phyloP scores from a whole-genome alignment of 1,140 invertebrate species.

The Babylonia areolata region DNA sequence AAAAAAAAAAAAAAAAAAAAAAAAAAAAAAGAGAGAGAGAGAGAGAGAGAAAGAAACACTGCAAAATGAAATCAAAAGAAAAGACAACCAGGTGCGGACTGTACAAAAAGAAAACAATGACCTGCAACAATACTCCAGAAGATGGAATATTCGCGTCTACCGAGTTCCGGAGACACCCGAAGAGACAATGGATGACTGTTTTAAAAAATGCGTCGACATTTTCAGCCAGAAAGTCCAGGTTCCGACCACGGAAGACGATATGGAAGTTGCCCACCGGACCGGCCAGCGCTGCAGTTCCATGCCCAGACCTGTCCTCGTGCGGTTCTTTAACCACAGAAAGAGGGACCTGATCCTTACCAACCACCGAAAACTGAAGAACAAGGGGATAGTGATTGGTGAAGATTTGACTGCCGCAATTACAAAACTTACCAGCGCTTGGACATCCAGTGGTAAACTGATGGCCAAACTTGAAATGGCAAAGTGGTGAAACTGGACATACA shows the following conservation, averaged over 20 bases:
- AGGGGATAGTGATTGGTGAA: too few relatives aligned
- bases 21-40: not conserved
- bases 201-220: not conserved
- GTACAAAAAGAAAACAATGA: too few relatives aligned
- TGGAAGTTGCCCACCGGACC: not conserved
- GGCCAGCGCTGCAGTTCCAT: not conserved
- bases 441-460: not conserved
- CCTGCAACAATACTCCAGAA: too few relatives aligned
- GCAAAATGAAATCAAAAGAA: not conserved
- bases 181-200: not conserved
- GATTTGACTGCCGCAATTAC: not conserved
- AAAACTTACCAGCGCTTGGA: not conserved
- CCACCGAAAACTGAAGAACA: too few relatives aligned
- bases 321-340: not conserved
- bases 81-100: not conserved
- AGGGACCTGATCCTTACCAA: not conserved
- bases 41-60: not conserved
- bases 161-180: not conserved
- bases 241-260: not conserved
- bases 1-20: not conserved
- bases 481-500: not conserved
- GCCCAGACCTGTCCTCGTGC: too few relatives aligned
- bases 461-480: not conserved
- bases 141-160: too few relatives aligned
- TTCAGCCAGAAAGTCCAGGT: not conserved